Base-by-base conservation (phyloP, 2,888 invertebrate species). In the Thumatha senex region DNA sequence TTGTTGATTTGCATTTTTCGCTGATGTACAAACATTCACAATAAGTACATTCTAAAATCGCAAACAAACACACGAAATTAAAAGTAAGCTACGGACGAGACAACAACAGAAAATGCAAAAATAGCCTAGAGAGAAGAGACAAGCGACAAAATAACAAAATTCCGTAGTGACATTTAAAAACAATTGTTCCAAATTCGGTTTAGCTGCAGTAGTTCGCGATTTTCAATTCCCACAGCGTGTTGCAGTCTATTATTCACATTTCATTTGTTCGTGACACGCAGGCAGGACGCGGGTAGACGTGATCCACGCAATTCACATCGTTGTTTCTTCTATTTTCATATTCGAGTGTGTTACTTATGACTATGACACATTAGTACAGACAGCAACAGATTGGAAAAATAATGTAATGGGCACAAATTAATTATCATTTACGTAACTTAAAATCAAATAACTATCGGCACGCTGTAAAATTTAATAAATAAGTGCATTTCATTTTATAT, bases 221-320 rank as follows among this genome's bases (percentile, higher is more conserved):
- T 78, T 74, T 66, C 75, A 70, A 83, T 84, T 79, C 77, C 66
- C 63, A 57, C 54, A 62, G 70, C 76, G 75, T 79, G 76, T 69
- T 67, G 43, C 67, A 69, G 72, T 72, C 68, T 74, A 83, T 82
- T 80, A 82, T 79, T 82, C 82, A 78, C 79, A 72, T 79, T 79
- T 77, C 76, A 74, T 76, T 73, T 70, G 69, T 66, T 67, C 66
- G 69, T 77, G 77, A 78, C 78, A 74, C 62, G 67, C 67, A 58
- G 52, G 46, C 58, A 45, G 48, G 54, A 42, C 44, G 55, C 56
- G 49, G n/a, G 46, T 40, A 47, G 38, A 30, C 47, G 57, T 51
- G 58, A 63, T 55, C 68, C 65, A 71, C 68, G 76, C 76, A 74
- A 74, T 68, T 74, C 62, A 63, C 68, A 74, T 69, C 48, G 65